phyloP scores from a whole-genome alignment of 2,888 invertebrate species.

The Acholoe squamosa region DNA sequence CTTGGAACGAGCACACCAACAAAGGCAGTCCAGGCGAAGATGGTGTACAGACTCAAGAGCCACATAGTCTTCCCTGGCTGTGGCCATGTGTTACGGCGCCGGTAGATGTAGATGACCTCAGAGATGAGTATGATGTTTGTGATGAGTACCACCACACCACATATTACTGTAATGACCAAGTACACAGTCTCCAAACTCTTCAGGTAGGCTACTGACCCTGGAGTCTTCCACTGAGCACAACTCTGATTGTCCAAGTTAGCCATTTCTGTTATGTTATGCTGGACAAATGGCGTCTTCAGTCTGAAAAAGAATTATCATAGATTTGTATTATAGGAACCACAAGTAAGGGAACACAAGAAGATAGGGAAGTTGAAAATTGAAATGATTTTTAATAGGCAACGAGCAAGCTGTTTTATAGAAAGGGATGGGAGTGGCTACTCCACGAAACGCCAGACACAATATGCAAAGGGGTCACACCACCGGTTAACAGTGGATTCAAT shows the following conservation, averaged over 20 bases:
- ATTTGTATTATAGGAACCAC: too few species aligned
- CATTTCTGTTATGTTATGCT: background rate
- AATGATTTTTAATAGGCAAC: too few species aligned
- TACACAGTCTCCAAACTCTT: background rate
- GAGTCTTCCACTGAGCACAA: background rate
- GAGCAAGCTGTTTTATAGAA: too few species aligned
- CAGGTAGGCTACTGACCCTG: background rate
- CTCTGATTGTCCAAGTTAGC: background rate
- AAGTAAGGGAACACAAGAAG: too few species aligned
- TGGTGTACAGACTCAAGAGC: conserved; percentile 16
- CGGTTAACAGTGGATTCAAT: too few species aligned
- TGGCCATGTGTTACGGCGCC: background rate
- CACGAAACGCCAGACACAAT: too few species aligned
- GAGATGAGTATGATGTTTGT: background rate
- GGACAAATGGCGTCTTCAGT: background rate
- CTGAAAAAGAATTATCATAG: background rate
- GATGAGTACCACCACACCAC: background rate
- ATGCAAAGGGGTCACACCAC: too few species aligned
- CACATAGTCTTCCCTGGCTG: conserved; percentile 51
- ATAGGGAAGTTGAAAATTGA: too few species aligned
- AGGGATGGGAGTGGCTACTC: too few species aligned
- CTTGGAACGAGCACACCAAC: conserved; percentile 25
- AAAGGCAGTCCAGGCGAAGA: conserved; percentile 39
- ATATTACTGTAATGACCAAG: background rate
- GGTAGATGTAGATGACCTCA: conserved; percentile 1